phyloP scores from a whole-genome alignment of 2,797 vertebrate species.

The Diglossa cyanea region DNA sequence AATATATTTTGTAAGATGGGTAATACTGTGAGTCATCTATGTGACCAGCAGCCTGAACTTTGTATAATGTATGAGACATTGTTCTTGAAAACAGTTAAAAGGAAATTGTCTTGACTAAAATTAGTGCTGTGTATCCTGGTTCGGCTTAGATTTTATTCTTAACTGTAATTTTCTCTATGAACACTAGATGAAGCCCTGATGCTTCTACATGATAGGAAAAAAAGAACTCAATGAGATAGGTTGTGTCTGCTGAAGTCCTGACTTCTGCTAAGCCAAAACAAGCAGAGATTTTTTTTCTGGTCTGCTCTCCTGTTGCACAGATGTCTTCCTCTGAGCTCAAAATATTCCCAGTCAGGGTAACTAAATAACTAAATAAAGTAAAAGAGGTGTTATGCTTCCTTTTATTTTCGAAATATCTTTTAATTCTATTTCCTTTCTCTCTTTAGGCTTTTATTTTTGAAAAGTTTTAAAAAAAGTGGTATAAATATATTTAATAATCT shows the following conservation, averaged over 20 bases:
- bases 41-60: background rate
- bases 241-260: background rate
- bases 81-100: background rate
- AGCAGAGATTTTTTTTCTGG: background rate
- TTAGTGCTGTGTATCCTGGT: background rate
- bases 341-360: background rate
- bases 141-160: background rate
- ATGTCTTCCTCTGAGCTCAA: background rate
- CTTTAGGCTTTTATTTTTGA: background rate
- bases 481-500: background rate
- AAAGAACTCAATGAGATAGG: background rate
- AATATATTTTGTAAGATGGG: background rate
- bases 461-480: background rate
- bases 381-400: background rate
- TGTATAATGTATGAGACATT: background rate
- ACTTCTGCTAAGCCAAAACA: background rate
- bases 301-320: background rate
- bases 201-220: background rate
- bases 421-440: background rate
- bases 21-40: background rate
- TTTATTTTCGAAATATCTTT: background rate
- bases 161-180: constrained; percentile 20
- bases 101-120: background rate
- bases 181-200: constrained; percentile 43
- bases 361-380: background rate